phyloP scores from a whole-genome alignment of 2,113 vertebrate species.

The Hypocryptadius cinnamomeus region DNA sequence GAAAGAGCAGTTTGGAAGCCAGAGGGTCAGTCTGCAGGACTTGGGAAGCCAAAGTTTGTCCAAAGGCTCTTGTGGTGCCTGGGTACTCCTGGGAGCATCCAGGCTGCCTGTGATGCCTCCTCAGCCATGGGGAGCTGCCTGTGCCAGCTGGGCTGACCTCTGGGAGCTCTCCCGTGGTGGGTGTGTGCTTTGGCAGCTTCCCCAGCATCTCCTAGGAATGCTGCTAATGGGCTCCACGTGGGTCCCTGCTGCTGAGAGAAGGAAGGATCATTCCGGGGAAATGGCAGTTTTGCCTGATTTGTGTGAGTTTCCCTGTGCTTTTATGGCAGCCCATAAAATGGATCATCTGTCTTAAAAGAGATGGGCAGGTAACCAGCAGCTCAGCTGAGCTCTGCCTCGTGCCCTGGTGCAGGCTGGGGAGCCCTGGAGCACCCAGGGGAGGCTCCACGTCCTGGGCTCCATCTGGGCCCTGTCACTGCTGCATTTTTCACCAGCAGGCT shows the following conservation, averaged over 20 bases:
- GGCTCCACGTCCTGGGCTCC: not conserved
- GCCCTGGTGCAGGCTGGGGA: not conserved
- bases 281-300: not conserved
- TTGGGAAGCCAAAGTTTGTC: not conserved
- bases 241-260: not conserved
- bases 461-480: not conserved
- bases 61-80: rapidly evolving
- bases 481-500: not conserved
- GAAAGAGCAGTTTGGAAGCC: not conserved
- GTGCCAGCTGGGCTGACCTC: rapidly evolving
- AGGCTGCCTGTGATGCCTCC: rapidly evolving
- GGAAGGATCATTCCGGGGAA: not conserved
- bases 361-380: not conserved
- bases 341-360: not conserved
- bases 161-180: rapidly evolving
- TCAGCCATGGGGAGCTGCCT: too few relatives aligned
- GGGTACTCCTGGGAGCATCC: not conserved
- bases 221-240: not conserved
- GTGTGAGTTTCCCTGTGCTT: not conserved
- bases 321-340: not conserved
- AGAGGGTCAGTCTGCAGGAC: not conserved
- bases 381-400: not conserved
- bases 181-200: not conserved
- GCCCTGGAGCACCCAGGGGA: rapidly evolving
- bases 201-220: not conserved